A percentile compares a stretch with the other conserved stretches of the same genome.
Conservation (phyloP, 2,113 vertebrate genomes). For the Periophthalmodon schlosseri region DNA sequence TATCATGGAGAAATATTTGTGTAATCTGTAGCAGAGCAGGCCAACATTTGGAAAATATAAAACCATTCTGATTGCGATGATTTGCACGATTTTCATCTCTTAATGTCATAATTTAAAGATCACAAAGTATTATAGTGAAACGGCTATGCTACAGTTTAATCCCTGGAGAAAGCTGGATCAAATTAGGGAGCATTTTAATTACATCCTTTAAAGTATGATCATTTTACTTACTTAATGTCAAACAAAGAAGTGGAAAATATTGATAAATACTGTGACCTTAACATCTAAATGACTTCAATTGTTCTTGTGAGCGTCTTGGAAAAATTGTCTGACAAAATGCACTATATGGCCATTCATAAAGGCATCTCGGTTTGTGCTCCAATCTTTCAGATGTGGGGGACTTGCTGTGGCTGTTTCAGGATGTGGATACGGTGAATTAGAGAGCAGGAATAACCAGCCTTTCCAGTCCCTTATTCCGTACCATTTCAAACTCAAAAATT, state of each 20-base stretch:
- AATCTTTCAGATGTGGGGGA: slow-evolving; percentile 5
- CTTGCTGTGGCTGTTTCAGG: slow-evolving; percentile 13
- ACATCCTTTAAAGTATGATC: background rate
- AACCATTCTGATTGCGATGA: slow-evolving; percentile 3
- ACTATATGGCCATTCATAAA: slow-evolving; percentile 3
- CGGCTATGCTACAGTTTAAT: background rate
- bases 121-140: background rate
- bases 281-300: background rate
- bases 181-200: slow-evolving; percentile 7
- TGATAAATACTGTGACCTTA: slow-evolving; percentile 5
- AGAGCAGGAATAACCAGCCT: slow-evolving; percentile 23
- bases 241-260: background rate
- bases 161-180: slow-evolving; percentile 1
- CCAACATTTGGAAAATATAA: slow-evolving; percentile 7
- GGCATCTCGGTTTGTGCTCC: background rate
- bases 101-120: slow-evolving; percentile 4
- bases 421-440: slow-evolving; percentile 30
- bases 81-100: slow-evolving; percentile 15
- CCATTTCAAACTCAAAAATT: slow-evolving; percentile 24
- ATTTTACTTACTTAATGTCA: background rate
- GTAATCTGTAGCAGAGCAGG: background rate
- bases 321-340: background rate
- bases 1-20: slow-evolving; percentile 24
- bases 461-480: slow-evolving; percentile 15
- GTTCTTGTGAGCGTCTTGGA: slow-evolving; percentile 3